These are phyloP conservation scores for Oasisia sp. DNA, from an alignment of 2,888 invertebrate species.

Conservation along the genomic window DNA sequence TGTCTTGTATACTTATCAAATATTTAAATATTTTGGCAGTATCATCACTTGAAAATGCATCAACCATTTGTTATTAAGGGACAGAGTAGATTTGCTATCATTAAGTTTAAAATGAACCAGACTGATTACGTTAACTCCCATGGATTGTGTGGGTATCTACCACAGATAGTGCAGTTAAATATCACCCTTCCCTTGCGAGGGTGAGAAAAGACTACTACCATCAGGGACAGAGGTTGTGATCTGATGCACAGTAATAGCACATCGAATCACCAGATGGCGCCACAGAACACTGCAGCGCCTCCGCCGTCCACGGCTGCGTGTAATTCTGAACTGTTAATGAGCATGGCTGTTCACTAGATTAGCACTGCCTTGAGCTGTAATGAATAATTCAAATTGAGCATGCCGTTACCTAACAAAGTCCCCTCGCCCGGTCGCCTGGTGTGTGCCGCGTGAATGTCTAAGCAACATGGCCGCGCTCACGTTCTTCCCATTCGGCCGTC, in stretches of 20 bases:
- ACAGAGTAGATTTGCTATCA: too few species aligned
- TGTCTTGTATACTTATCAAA: too few species aligned
- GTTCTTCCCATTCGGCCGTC: not conserved
- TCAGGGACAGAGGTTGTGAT: not conserved
- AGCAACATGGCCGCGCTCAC: not conserved
- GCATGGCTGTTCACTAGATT: not conserved
- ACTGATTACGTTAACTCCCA: too few species aligned
- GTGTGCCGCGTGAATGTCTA: not conserved
- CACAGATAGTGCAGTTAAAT: too few species aligned
- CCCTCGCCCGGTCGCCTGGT: not conserved
- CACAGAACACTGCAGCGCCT: not conserved
- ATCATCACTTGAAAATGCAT: too few species aligned
- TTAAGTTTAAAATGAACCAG: too few species aligned
- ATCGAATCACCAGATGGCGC: not conserved
- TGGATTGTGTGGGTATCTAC: too few species aligned
- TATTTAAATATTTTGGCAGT: too few species aligned
- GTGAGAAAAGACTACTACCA: too few species aligned
- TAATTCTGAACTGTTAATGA: conserved; percentile 4
- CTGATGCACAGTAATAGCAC: not conserved
- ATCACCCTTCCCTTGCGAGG: too few species aligned
- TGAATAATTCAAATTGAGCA: conserved; percentile 17
- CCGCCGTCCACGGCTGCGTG: not conserved
- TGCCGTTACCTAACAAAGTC: not conserved
- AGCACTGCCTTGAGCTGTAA: not conserved
- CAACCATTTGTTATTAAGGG: too few species aligned